A percentile compares a stretch with the other conserved stretches of the same genome.
Conservation (phyloP, 2,797 vertebrate species). For the Crenuchus spilurus region DNA sequence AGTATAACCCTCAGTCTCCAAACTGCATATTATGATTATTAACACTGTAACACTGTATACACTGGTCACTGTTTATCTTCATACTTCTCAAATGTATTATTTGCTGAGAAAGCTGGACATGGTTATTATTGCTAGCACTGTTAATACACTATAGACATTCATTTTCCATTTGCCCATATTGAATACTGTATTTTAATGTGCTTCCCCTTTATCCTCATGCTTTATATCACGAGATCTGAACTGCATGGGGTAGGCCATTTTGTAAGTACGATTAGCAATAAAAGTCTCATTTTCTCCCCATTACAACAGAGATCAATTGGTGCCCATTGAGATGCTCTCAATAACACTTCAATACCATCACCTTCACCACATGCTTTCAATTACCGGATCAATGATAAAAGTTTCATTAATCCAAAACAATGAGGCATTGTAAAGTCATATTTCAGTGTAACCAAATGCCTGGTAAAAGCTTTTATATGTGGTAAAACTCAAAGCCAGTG, state of each 20-base stretch:
- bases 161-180: neutral
- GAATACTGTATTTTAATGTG: neutral
- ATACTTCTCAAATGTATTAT: neutral
- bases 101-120: neutral
- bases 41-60: too few relatives aligned
- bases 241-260: slow-evolving; percentile 13
- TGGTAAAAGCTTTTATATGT: neutral
- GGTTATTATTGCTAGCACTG: neutral
- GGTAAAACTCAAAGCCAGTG: neutral
- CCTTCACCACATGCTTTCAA: neutral
- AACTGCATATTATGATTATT: too few relatives aligned
- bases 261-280: slow-evolving; percentile 6
- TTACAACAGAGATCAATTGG: slow-evolving; percentile 25
- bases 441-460: neutral
- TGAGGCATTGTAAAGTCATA: neutral
- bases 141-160: neutral
- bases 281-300: slow-evolving; percentile 28
- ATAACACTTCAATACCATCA: neutral
- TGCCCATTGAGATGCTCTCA: slow-evolving; percentile 25
- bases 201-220: neutral
- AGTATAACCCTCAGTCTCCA: too few relatives aligned
- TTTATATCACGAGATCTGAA: slow-evolving; percentile 35
- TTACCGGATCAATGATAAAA: slow-evolving; percentile 19
- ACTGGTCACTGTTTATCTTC: neutral
- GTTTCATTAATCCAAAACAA: neutral